phyloP scores from a whole-genome alignment of 2,888 invertebrate species.

The Drosophila kuntzei region DNA sequence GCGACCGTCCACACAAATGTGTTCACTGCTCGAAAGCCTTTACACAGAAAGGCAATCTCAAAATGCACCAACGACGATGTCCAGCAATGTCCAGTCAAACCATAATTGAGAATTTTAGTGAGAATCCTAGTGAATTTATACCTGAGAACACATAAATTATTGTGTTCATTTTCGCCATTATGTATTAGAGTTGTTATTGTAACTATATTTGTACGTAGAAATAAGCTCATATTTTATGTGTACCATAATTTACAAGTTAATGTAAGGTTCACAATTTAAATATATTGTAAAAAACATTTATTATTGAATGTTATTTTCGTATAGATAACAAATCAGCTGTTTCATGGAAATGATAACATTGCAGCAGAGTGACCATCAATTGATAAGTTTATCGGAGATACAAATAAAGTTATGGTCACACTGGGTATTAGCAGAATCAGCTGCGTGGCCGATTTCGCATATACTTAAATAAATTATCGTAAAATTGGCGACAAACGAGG shows the following conservation, averaged over 20 bases:
- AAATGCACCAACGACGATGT: conserved; percentile 24
- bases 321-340: conserved; percentile 8
- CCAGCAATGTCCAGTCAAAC: not conserved
- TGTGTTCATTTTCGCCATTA: not conserved
- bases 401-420: not conserved
- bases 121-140: not conserved
- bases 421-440: not conserved
- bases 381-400: not conserved
- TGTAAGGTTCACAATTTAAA: not conserved
- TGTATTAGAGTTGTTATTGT: conserved; percentile 1
- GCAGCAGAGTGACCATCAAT: not conserved
- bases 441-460: not conserved
- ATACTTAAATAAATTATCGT: not conserved
- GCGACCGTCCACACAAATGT: conserved; percentile 21
- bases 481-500: not conserved
- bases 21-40: conserved; percentile 21
- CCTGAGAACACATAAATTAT: not conserved
- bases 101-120: not conserved
- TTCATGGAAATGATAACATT: not conserved
- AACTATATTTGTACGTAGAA: not conserved
- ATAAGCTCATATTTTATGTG: not conserved
- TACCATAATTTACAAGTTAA: not conserved
- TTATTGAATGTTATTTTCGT: not conserved
- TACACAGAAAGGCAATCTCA: conserved; percentile 31
- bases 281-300: not conserved